Conservation (phyloP, 2,888 invertebrate genomes). For the Cheilosia vulpina region DNA sequence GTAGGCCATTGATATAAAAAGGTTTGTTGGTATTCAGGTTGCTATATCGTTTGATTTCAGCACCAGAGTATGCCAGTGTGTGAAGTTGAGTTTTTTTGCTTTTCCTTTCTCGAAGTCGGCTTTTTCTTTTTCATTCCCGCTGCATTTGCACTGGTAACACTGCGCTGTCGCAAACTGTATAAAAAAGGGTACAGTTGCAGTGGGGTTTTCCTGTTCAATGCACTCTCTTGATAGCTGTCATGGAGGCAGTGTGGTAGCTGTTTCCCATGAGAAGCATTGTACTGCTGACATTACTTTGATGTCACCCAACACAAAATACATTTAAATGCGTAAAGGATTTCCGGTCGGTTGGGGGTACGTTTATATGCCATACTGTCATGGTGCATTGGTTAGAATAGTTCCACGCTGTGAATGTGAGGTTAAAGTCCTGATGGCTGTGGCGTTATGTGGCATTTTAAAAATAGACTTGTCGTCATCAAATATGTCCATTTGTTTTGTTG, state of each 20-base stretch:
- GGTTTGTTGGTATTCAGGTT: slow-evolving; percentile 39
- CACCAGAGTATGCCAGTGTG: slow-evolving; percentile 13
- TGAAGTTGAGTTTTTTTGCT: background rate
- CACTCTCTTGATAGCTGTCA: slow-evolving; percentile 40
- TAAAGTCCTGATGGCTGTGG: slow-evolving; percentile 7
- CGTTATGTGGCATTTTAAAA: background rate
- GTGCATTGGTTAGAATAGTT: slow-evolving; percentile 3
- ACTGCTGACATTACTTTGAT: slow-evolving; percentile 53
- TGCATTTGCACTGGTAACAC: slow-evolving; percentile 30
- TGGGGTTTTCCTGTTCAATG: slow-evolving; percentile 58
- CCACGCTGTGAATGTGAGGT: slow-evolving; percentile 7
- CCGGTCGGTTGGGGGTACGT: background rate
- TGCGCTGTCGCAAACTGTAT: slow-evolving; percentile 47
- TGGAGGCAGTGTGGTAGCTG: background rate
- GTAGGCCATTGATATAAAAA: slow-evolving; percentile 63
- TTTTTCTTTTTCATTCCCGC: slow-evolving; percentile 3
- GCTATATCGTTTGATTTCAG: slow-evolving; percentile 54
- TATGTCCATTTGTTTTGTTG: background rate
- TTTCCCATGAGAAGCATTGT: slow-evolving; percentile 32
- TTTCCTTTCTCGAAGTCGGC: background rate
- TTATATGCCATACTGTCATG: background rate
- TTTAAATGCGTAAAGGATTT: slow-evolving; percentile 54
- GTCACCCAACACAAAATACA: slow-evolving; percentile 41
- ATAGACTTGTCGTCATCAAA: slow-evolving; percentile 9
- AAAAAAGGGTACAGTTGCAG: slow-evolving; percentile 46